Evolutionary conservation across 2,888 invertebrate species (phyloP), one percentile per base, ranked within the genome.

Genomic region (Microplitis deprimator): DNA sequence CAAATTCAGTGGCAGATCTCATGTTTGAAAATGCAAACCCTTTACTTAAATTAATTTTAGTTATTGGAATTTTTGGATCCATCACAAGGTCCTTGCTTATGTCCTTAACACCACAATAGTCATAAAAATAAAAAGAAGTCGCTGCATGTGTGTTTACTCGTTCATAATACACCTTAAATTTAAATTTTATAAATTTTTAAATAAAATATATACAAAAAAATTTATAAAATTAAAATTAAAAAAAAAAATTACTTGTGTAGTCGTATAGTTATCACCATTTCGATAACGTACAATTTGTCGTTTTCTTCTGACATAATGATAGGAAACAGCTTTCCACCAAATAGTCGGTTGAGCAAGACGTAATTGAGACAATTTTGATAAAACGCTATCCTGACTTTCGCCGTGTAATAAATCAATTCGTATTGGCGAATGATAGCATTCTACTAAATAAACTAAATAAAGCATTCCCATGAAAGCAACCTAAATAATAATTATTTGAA

Each of bases 321-420:
- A 96, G 88, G 95, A 95, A 77, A 95, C 93, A 67, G 95, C 95
- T 87, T 95, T 95, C 96, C 96, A 96, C 96, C 96, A 96, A 68
- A 96, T 94, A 76, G 95, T 92, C 0, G 96, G 96, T 78, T 93
- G 92, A 0, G 95, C 94, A 61, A 92, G 92, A 82, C 93, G 91
- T 92, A 95, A 92, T 77, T 93, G 92, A 69, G 93, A 91, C 5
- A 95, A 92, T 85, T 93, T 92, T 41, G 93, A 92, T 80, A 93
- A 92, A 60, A 94, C 94, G 7, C 93, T 92, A 10, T 92, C 92
- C 8, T 94, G 93, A 81, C 94, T 93, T 75, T 94, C 93, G 6
- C 92, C 88, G 83, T 92, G 91, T 3, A 92, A 91, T 72, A 94
- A 91, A 88, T 95, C 94, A 78, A 95, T 92, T 83, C 95, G 91